A percentile compares a stretch with the other conserved stretches of the same genome.
Conservation (phyloP, 1,140 invertebrate species). For the Drosophila melanogaster region DNA sequence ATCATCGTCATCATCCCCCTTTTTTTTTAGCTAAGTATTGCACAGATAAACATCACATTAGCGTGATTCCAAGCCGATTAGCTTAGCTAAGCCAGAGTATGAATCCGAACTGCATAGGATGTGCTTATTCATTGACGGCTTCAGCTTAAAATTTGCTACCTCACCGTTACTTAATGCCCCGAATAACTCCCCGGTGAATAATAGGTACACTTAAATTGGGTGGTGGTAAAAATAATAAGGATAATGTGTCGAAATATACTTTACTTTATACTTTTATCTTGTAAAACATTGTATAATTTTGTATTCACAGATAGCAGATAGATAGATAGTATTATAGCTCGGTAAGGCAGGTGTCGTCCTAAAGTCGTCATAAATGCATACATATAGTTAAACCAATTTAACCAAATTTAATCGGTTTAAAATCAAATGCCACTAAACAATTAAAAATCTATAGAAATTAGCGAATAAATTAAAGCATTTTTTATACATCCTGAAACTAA, state of each 20-base stretch:
- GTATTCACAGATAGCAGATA: too few species aligned
- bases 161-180: slow-evolving; percentile 22
- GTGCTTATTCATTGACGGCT: slow-evolving; percentile 38
- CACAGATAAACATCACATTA: slow-evolving; percentile 69
- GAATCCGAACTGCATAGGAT: slow-evolving; percentile 8
- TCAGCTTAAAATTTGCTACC: slow-evolving; percentile 25
- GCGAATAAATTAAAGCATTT: too few species aligned
- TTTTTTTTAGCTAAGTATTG: slow-evolving; percentile 17
- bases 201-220: slow-evolving; percentile 1
- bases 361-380: too few species aligned
- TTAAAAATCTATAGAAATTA: too few species aligned
- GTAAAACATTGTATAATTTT: too few species aligned
- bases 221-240: neutral
- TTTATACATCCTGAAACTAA: too few species aligned
- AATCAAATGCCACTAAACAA: too few species aligned
- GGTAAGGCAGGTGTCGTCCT: too few species aligned
- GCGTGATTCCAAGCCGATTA: slow-evolving; percentile 68
- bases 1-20: slow-evolving; percentile 37
- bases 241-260: slow-evolving; percentile 27
- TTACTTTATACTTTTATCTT: too few species aligned
- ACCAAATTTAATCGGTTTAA: too few species aligned
- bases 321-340: too few species aligned
- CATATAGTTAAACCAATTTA: too few species aligned
- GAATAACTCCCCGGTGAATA: slow-evolving; percentile 1
- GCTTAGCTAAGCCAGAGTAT: slow-evolving; percentile 17